Conservation (phyloP, 2,797 vertebrate species). For the Rachycentron canadum region DNA sequence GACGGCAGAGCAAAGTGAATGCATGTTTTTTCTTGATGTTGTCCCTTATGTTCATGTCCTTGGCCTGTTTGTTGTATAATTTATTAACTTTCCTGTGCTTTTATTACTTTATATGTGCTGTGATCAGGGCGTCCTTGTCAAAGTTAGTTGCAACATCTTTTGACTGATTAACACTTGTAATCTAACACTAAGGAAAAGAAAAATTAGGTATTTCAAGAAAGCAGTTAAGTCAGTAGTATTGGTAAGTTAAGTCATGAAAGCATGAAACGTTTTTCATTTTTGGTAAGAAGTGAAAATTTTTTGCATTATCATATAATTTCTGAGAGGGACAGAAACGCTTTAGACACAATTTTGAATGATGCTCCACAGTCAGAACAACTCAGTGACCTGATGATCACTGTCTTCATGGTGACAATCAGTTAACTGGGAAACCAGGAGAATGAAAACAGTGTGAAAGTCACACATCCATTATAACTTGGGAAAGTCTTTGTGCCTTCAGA, state of each 20-base stretch:
- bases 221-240: background rate
- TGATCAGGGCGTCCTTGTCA: background rate
- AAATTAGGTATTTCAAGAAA: too few relatives aligned
- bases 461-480: background rate
- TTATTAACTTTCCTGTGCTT: background rate
- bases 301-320: background rate
- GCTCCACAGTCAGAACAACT: conserved; percentile 4
- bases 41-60: background rate
- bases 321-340: background rate
- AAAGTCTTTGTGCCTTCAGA: background rate
- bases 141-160: too few relatives aligned
- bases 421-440: background rate
- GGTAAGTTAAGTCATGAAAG: background rate
- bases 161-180: too few relatives aligned
- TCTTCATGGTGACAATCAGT: background rate
- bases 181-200: too few relatives aligned
- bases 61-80: background rate
- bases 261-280: background rate
- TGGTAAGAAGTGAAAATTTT: background rate
- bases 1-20: background rate
- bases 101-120: background rate
- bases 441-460: conserved; percentile 13
- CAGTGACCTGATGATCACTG: conserved; percentile 11
- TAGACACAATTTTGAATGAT: background rate
- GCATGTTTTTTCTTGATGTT: background rate